A percentile compares a stretch with the other conserved stretches of the same genome.
Evolutionary conservation across 2,113 vertebrate species (phyloP).

Genomic region (Clupea harengus): DNA sequence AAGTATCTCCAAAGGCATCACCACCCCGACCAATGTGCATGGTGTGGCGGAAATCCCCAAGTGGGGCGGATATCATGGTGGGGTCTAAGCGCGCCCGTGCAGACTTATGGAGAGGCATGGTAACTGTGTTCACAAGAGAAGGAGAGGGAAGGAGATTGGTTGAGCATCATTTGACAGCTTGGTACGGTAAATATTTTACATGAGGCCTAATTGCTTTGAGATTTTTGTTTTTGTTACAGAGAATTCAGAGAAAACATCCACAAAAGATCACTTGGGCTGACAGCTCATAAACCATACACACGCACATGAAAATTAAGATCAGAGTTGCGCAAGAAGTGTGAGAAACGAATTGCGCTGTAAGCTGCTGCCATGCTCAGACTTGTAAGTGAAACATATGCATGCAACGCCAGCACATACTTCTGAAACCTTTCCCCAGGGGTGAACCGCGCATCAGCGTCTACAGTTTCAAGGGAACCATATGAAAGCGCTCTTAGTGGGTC

Average conservation of each 20-base stretch:
- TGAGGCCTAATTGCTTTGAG: not conserved
- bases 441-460: conserved; percentile 7
- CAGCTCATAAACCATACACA: not conserved
- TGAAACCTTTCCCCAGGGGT: conserved; percentile 54
- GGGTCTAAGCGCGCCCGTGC: conserved; percentile 76
- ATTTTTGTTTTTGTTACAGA: not conserved
- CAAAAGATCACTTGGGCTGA: not conserved
- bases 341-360: conserved; percentile 53
- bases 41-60: conserved; percentile 87
- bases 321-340: conserved; percentile 60
- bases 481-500: not conserved
- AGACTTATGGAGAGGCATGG: conserved; percentile 85
- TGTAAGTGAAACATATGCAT: conserved; percentile 62
- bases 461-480: not conserved
- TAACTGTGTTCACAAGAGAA: conserved; percentile 29
- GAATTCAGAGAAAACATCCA: not conserved
- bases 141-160: not conserved
- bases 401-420: conserved; percentile 70
- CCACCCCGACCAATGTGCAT: conserved; percentile 87
- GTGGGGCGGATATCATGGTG: conserved; percentile 82
- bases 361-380: conserved; percentile 72
- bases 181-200: not conserved
- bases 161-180: not conserved
- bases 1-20: conserved; percentile 86
- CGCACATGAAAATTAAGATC: not conserved